phyloP scores from a whole-genome alignment of 2,113 vertebrate genomes.

The Serilophus lunatus region DNA sequence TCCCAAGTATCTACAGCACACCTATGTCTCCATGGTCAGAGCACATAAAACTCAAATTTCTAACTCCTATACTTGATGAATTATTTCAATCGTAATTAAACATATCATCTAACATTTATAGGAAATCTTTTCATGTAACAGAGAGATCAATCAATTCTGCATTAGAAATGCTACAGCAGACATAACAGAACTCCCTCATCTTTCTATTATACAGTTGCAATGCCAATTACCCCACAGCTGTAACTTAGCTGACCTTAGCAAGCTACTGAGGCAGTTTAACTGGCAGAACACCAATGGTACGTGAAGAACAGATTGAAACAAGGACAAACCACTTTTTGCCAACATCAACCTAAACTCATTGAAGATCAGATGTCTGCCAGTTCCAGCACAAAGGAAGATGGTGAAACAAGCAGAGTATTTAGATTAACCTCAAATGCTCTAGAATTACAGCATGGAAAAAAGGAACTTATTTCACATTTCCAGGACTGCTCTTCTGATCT shows the following conservation, averaged over 20 bases:
- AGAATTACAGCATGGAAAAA: neutral
- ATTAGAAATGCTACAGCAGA: neutral
- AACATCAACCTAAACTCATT: neutral
- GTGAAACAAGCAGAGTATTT: neutral
- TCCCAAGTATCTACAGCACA: neutral
- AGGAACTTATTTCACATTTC: neutral
- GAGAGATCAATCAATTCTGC: neutral
- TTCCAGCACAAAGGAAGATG: neutral
- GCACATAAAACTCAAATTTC: neutral
- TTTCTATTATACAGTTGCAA: neutral
- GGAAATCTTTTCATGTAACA: neutral
- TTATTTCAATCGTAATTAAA: neutral
- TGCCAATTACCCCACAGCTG: neutral
- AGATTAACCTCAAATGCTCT: neutral
- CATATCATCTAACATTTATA: neutral
- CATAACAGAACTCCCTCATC: neutral
- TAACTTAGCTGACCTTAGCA: neutral
- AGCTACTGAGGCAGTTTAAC: neutral
- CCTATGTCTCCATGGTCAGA: fast-evolving
- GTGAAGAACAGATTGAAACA: neutral
- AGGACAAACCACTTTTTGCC: neutral
- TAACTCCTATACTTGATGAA: neutral
- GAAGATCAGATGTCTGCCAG: neutral
- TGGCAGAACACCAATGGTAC: neutral
- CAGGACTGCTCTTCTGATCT: neutral